Conservation (phyloP, 2,797 vertebrate species). For the Poecilia gillii region DNA sequence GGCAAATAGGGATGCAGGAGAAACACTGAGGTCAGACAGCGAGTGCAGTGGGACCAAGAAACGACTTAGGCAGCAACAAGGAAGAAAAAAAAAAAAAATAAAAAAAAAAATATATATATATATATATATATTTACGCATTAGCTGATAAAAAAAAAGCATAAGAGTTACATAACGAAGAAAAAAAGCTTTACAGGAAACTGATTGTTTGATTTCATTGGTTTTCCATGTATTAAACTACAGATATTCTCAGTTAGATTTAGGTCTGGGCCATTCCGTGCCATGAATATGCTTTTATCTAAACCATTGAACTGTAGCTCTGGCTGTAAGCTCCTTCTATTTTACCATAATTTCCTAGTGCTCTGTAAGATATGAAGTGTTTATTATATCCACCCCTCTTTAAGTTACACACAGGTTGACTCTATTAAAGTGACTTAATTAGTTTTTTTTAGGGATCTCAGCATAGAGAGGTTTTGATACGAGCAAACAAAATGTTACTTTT, state of each 20-base stretch:
- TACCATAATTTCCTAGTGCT: neutral
- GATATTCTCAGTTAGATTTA: neutral
- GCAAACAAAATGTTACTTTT: neutral
- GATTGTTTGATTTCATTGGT: neutral
- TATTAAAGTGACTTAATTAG: neutral
- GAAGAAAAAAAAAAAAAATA: neutral
- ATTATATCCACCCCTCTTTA: neutral
- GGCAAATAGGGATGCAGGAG: slow-evolving; percentile 20
- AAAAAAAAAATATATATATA: no score
- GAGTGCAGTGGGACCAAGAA: slow-evolving; percentile 22
- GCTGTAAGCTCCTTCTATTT: neutral
- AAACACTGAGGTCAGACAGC: slow-evolving; percentile 34
- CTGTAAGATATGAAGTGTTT: neutral
- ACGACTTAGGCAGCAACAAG: slow-evolving; percentile 13
- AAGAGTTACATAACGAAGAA: neutral
- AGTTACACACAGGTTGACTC: neutral
- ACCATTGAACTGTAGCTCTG: neutral
- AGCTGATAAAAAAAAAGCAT: no score
- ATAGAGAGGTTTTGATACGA: neutral
- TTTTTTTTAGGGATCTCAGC: neutral
- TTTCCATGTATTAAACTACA: neutral
- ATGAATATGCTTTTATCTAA: neutral
- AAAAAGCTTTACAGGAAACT: neutral
- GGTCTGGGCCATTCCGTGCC: neutral
- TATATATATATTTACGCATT: no score